Base-by-base conservation (phyloP, 1,140 invertebrate genomes). In the Drepana arcuata region DNA sequence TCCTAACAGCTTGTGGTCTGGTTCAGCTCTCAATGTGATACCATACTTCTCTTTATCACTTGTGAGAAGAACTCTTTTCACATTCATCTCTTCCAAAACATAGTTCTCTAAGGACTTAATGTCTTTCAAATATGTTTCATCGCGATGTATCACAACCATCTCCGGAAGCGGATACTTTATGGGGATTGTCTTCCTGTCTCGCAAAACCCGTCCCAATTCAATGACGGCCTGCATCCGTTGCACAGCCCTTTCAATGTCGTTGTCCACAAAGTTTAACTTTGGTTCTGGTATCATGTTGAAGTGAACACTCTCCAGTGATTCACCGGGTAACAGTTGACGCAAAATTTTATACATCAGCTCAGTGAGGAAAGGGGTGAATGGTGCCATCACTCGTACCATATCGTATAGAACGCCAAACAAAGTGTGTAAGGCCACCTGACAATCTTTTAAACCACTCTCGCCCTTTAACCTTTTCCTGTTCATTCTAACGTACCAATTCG, bases 401-500 rank as follows among this genome's bases (percentile, higher is more conserved):
- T 92, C 90, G 52, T 93, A 92, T 7, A 99, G 73, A 1, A 99
- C 95, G 53, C 88, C 87, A 70, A 92, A 97, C 0, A 99, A 85
- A 0, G 96, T 97, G 39, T 93, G 90, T 14, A 99, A 74, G 0
- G 96, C 95, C 26, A 90, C 83, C 30, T 90, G 84, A 62, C 95
- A 96, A 63, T 99, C 96, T 9, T 88, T 83, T 1, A 88, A 84
- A 14, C 88, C 88, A 51, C 81, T 84, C 67, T 99, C 95, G 48
- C 95, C 96, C 83, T 95, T 98, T 23, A 99, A 87, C 28, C 98
- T 87, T 61, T 91, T 93, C 33, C 98, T 88, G 73, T 99, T 99
- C 89, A 99, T 95, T 38, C 97, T 87, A 5, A 99, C 96, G 72
- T 99, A 99, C 96, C 97, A 99, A 73, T 99, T 99, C 2, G 97